Base-by-base conservation (phyloP, 2,113 vertebrate species). In the Plecotus auritus region DNA sequence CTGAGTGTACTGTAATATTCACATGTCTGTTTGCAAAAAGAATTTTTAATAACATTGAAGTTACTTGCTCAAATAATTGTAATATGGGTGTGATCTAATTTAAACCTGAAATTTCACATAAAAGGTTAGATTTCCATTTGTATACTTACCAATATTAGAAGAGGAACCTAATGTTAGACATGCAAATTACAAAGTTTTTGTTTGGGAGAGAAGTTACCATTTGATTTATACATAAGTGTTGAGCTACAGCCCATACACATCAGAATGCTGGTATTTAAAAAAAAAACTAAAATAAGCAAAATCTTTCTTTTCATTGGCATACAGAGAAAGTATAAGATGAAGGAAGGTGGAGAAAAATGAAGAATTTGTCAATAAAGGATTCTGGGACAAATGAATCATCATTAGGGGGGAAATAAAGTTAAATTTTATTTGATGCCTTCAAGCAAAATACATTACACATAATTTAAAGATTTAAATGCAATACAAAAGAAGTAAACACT, bases 11-110 rank as follows among this genome's bases (percentile, higher is more conserved):
- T 77, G 67, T 74, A 69, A 72, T 77, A 78, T 74, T 90, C 42
- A 72, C 40, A 61, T 37, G 22, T 82, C 67, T 93, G 32, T 18
- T 18, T 84, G 47, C 6, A 74, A 92, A 93, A 16, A 74, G 17
- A 78, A 66, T 91, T 94, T 95, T 88, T 61, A 80, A 56, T 96
- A 64, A 85, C 23, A 91, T 28, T 88, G 18, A 95, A 85, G 16
- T 76, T 28, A 84, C 37, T 95, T 87, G 11, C 4, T 72, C 69
- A 84, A 83, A 77, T 11, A 77, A 92, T 45, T 94, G 92, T 74
- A 82, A 90, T 95, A 47, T 37, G 28, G 7, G 2, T 76, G 6
- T 56, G 12, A 85, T 78, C 37, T 73, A 94, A 87, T 85, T 2
- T 72, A 74, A 64, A 61, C 11, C 23, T 76, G 13, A 90, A 90